These are phyloP conservation scores for Podarcis raffonei DNA, from an alignment of 2,113 vertebrate genomes.

Conservation along the genomic window DNA sequence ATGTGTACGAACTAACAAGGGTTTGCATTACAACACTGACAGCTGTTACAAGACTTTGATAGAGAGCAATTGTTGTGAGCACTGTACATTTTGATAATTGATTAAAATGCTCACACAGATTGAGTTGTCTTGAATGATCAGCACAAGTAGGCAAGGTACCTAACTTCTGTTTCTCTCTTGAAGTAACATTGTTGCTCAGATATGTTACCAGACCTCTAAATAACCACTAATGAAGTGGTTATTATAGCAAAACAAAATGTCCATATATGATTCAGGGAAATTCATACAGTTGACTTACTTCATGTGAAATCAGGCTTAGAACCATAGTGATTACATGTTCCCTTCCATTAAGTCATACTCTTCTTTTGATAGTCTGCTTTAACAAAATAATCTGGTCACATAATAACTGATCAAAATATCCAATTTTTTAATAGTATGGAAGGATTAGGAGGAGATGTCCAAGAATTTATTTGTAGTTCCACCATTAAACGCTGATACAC, in stretches of 20 bases:
- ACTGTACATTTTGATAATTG: conserved; percentile 64
- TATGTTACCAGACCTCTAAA: conserved; percentile 62
- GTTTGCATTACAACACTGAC: conserved; percentile 86
- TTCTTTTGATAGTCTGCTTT: neutral
- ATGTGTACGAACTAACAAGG: conserved; percentile 87
- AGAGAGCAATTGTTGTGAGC: conserved; percentile 62
- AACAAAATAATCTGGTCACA: neutral
- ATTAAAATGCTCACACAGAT: conserved; percentile 57
- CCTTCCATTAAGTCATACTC: neutral
- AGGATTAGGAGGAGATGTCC: neutral
- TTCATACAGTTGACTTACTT: conserved; percentile 15
- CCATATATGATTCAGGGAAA: neutral
- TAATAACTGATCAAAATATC: neutral
- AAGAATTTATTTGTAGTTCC: neutral
- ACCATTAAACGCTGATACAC: neutral
- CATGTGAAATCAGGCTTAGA: neutral
- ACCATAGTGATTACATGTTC: neutral
- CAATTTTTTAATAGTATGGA: neutral
- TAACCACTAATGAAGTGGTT: conserved; percentile 21
- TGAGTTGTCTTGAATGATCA: conserved; percentile 66
- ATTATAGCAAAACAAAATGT: neutral
- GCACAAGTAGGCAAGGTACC: neutral
- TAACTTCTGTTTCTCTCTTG: conserved; percentile 48
- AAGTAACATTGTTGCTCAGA: conserved; percentile 56
- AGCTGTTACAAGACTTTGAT: conserved; percentile 82